phyloP scores from a whole-genome alignment of 2,888 invertebrate species.

The Apamea monoglypha region DNA sequence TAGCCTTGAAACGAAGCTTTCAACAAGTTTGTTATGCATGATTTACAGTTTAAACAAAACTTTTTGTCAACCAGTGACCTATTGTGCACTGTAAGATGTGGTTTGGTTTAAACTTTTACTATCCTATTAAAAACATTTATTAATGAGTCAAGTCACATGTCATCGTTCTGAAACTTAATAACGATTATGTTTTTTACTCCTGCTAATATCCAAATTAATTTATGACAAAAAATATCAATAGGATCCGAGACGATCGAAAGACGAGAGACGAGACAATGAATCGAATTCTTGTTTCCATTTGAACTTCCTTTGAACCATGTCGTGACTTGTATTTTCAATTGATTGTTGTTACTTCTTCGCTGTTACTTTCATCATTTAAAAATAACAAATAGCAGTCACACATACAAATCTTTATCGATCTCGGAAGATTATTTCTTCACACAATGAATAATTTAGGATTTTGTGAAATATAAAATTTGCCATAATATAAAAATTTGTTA shows the following conservation, averaged over 20 bases:
- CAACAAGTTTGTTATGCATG: slow-evolving; percentile 49
- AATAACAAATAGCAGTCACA: slow-evolving; percentile 25
- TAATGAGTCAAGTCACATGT: slow-evolving; percentile 22
- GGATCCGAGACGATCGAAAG: too few species aligned
- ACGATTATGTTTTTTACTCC: slow-evolving; percentile 25
- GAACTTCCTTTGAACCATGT: slow-evolving; percentile 54
- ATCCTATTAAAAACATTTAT: neutral
- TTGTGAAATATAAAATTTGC: neutral
- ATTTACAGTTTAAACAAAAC: slow-evolving; percentile 51
- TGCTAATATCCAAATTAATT: slow-evolving; percentile 37
- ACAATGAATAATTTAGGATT: neutral
- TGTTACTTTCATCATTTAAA: slow-evolving; percentile 52
- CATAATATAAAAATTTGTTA: too few species aligned
- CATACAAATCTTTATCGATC: neutral
- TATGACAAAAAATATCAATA: slow-evolving; percentile 46
- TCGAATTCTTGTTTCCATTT: slow-evolving; percentile 51
- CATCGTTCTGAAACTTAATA: neutral
- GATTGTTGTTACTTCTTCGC: slow-evolving; percentile 52
- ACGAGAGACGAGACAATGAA: slow-evolving; percentile 53
- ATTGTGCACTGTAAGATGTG: slow-evolving; percentile 20
- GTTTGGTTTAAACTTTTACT: slow-evolving; percentile 24
- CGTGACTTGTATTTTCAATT: slow-evolving; percentile 62
- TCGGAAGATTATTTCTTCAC: neutral
- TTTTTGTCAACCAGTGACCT: slow-evolving; percentile 49
- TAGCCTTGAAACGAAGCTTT: slow-evolving; percentile 62